Percentiles rank a stretch among this genome's conserved stretches.
These are phyloP conservation scores for Microcebus tavaratra DNA, from an alignment of 2,113 vertebrate species.

Conservation along the genomic window DNA sequence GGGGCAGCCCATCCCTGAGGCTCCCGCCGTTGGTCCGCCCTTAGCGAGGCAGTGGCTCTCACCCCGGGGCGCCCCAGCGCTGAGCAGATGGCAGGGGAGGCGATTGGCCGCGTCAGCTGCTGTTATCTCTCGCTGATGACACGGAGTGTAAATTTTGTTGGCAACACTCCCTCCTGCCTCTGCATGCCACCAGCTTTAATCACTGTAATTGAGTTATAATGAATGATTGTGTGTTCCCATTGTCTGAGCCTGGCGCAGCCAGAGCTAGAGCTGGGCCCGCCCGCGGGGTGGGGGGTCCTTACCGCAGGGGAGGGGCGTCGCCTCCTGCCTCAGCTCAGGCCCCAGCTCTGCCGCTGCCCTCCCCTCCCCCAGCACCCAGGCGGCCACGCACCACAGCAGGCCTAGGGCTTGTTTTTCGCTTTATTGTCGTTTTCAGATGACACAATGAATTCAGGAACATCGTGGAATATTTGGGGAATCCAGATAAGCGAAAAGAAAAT, in stretches of 20 bases:
- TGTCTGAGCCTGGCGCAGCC: constrained; percentile 77
- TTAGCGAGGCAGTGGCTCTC: background rate
- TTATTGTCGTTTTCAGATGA: constrained; percentile 16
- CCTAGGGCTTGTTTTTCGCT: background rate
- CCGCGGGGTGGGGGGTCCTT: constrained; percentile 48
- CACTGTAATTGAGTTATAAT: constrained; percentile 88
- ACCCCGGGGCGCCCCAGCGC: background rate
- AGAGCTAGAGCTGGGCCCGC: background rate
- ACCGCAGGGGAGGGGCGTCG: background rate
- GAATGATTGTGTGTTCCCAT: constrained; percentile 81
- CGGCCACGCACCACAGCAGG: background rate
- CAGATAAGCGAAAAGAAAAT: constrained; percentile 35
- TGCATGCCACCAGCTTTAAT: constrained; percentile 86
- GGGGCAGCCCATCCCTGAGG: background rate
- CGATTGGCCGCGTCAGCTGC: constrained; percentile 79
- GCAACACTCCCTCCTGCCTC: constrained; percentile 82
- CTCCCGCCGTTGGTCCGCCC: background rate
- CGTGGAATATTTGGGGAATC: constrained; percentile 10
- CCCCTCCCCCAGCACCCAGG: background rate
- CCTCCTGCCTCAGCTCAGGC: background rate
- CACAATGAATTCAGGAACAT: background rate
- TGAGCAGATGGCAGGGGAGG: constrained; percentile 85
- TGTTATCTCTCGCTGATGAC: constrained; percentile 83
- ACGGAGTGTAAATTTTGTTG: constrained; percentile 83
- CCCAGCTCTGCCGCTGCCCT: background rate